Percentiles rank a stretch among this genome's conserved stretches.
phyloP scores from a whole-genome alignment of 1,140 invertebrate genomes.

The Plutomurus gul region DNA sequence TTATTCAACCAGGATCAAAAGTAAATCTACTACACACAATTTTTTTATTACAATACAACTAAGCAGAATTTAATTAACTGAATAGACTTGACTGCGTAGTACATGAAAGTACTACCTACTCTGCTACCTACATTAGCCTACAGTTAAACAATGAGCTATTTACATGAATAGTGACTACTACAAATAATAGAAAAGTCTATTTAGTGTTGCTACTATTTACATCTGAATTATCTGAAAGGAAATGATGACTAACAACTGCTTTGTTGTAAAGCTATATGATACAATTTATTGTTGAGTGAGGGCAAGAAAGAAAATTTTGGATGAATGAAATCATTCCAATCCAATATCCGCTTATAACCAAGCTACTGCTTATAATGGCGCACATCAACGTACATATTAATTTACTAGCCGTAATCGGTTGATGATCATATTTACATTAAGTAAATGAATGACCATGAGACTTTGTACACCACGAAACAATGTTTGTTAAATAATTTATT shows the following conservation, averaged over 20 bases:
- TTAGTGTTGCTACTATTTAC: too few species aligned
- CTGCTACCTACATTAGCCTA: too few species aligned
- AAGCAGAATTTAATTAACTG: too few species aligned
- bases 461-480: slow-evolving; percentile 27
- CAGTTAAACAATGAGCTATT: too few species aligned
- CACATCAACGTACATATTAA: slow-evolving; percentile 27
- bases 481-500: slow-evolving; percentile 30
- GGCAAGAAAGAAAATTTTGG: neutral
- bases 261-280: neutral
- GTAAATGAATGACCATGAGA: slow-evolving; percentile 29
- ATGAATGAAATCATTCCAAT: neutral
- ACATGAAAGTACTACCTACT: too few species aligned
- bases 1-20: too few species aligned
- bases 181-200: too few species aligned
- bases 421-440: neutral
- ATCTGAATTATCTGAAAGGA: neutral
- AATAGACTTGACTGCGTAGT: too few species aligned
- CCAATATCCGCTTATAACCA: neutral
- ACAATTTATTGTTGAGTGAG: neutral
- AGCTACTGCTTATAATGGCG: slow-evolving; percentile 12
- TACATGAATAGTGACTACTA: too few species aligned
- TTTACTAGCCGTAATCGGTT: slow-evolving; percentile 18
- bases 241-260: neutral
- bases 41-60: too few species aligned
- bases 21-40: too few species aligned